A percentile compares a stretch with the other conserved stretches of the same genome.
Evolutionary conservation across 2,888 invertebrate genomes (phyloP).

Genomic region (Meta bourneti): DNA sequence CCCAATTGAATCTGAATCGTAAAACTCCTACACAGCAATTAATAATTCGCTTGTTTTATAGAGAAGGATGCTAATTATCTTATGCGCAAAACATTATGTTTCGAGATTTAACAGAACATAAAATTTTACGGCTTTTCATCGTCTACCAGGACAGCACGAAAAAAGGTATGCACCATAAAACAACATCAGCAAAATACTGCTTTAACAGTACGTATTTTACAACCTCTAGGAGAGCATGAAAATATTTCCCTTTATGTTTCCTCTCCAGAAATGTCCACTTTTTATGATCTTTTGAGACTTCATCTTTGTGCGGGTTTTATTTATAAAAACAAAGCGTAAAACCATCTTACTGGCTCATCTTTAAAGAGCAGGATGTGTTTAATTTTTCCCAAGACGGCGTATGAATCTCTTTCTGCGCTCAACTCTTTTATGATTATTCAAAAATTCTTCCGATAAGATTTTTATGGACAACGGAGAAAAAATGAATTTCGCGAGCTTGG

Average conservation of each 20-base stretch:
- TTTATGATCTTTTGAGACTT: slow-evolving; percentile 42
- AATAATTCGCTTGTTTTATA: slow-evolving; percentile 1
- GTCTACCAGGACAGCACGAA: not conserved
- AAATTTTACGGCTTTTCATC: slow-evolving; percentile 44
- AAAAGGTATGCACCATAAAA: slow-evolving; percentile 46
- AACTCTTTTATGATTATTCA: slow-evolving; percentile 31
- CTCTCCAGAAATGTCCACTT: slow-evolving; percentile 29
- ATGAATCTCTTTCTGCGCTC: not conserved
- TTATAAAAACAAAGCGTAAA: slow-evolving; percentile 44
- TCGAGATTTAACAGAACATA: slow-evolving; percentile 23
- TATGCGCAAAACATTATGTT: slow-evolving; percentile 17
- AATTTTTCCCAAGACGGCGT: slow-evolving; percentile 34
- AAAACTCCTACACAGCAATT: slow-evolving; percentile 12
- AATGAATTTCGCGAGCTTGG: not conserved
- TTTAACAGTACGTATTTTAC: slow-evolving; percentile 16
- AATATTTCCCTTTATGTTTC: slow-evolving; percentile 32
- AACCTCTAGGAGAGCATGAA: slow-evolving; percentile 9
- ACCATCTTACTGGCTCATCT: slow-evolving; percentile 3
- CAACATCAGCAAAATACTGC: slow-evolving; percentile 24
- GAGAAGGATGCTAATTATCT: slow-evolving; percentile 3
- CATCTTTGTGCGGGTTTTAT: slow-evolving; percentile 28
- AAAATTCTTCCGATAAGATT: slow-evolving; percentile 28
- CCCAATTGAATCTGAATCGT: not conserved
- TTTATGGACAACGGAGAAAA: slow-evolving; percentile 1
- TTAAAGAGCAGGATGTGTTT: slow-evolving; percentile 45